Evolutionary conservation across 2,113 vertebrate genomes (phyloP).

Genomic region (Poeciliopsis turrubarensis): DNA sequence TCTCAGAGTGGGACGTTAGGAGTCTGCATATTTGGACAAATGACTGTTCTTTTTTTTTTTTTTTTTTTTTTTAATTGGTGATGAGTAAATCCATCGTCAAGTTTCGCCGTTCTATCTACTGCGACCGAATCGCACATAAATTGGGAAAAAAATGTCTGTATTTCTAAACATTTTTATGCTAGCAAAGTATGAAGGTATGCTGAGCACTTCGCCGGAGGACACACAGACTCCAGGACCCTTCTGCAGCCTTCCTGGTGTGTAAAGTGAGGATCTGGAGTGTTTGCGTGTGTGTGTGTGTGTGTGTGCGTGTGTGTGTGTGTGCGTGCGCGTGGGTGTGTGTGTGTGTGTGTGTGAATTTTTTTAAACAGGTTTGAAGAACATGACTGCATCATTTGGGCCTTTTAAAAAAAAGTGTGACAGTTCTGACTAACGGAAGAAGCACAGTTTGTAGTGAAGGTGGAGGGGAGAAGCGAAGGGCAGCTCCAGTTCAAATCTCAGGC

Average conservation of each 20-base stretch:
- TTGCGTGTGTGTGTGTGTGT: neutral
- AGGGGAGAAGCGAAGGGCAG: slow-evolving; percentile 46
- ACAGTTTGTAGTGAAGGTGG: slow-evolving; percentile 17
- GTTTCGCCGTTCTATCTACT: neutral
- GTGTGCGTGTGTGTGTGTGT: slow-evolving; percentile 9
- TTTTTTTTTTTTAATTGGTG: slow-evolving; percentile 2
- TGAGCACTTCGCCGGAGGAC: slow-evolving; percentile 16
- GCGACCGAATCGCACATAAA: neutral
- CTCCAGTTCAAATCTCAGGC: slow-evolving; percentile 59
- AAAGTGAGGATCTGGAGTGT: neutral
- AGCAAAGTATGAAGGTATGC: slow-evolving; percentile 67
- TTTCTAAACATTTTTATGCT: slow-evolving; percentile 38
- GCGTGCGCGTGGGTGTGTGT: too few relatives aligned
- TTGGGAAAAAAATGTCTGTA: slow-evolving; percentile 9
- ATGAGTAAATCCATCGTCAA: slow-evolving; percentile 16
- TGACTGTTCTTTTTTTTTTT: slow-evolving; percentile 5
- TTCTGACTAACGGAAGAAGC: slow-evolving; percentile 54
- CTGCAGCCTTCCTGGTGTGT: slow-evolving; percentile 51
- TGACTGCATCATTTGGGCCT: slow-evolving; percentile 58
- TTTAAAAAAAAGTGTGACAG: slow-evolving; percentile 38
- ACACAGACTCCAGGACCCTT: slow-evolving; percentile 57
- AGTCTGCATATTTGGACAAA: slow-evolving; percentile 3
- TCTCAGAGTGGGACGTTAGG: slow-evolving; percentile 33
- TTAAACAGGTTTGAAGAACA: slow-evolving; percentile 35
- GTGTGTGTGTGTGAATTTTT: slow-evolving; percentile 30